These are phyloP conservation scores for Melopsittacus undulatus DNA, from an alignment of 2,797 vertebrate genomes.

Conservation along the genomic window DNA sequence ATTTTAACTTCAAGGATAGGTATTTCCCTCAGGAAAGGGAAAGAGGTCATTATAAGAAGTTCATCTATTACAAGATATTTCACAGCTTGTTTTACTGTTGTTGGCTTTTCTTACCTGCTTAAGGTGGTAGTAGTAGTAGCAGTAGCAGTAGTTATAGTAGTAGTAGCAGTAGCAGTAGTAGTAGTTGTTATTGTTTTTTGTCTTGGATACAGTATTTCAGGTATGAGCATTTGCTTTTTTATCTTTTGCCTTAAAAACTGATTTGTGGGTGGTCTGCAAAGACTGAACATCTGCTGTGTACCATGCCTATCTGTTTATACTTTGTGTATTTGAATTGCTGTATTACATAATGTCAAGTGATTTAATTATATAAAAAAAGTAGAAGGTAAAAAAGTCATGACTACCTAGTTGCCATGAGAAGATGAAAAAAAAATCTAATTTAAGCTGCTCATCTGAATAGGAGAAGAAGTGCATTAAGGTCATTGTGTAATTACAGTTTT, in stretches of 20 bases:
- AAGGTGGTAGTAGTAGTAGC: not conserved
- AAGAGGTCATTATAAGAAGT: not conserved
- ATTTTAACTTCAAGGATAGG: not conserved
- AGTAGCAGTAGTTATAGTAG: not conserved
- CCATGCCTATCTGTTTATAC: not conserved
- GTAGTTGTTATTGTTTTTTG: not conserved
- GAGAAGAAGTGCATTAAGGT: not conserved
- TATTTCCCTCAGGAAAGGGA: not conserved
- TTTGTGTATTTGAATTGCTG: not conserved
- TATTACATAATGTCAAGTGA: not conserved
- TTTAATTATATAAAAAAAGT: not conserved
- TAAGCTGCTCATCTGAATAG: not conserved
- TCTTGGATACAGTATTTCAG: not conserved
- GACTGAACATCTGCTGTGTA: not conserved
- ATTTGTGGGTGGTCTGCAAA: not conserved
- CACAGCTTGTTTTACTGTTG: not conserved
- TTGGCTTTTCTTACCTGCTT: not conserved
- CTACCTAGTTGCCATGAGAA: not conserved
- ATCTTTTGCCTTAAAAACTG: not conserved
- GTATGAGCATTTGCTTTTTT: not conserved
- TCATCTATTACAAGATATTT: not conserved
- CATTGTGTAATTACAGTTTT: not conserved
- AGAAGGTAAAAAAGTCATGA: not conserved
- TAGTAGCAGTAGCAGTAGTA: no score
- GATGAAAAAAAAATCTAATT: not conserved